Conservation (phyloP, 2,113 vertebrate species). For the Helogale parvula region DNA sequence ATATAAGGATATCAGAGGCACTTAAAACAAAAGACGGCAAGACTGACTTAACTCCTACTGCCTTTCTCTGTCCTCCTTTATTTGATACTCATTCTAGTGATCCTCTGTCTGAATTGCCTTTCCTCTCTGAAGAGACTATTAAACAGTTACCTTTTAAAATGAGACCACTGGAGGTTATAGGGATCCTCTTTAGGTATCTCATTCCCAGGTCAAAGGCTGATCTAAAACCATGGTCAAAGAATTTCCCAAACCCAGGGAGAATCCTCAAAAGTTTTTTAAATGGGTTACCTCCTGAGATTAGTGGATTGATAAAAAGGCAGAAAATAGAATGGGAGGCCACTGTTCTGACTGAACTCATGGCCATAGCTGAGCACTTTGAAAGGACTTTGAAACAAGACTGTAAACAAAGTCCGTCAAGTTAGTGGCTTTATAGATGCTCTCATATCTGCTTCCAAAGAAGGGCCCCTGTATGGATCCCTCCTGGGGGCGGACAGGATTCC, state of each 20-base stretch:
- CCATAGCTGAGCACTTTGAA: not conserved
- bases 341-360: not conserved
- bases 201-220: not conserved
- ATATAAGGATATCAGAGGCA: not conserved
- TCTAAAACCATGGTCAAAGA: not conserved
- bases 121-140: not conserved
- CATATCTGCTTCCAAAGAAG: not conserved
- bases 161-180: not conserved
- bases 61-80: not conserved
- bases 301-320: not conserved
- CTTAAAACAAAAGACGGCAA: not conserved
- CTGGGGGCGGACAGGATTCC: not conserved
- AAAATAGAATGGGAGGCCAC: not conserved
- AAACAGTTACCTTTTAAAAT: not conserved
- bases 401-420: not conserved
- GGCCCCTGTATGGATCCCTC: not conserved
- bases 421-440: not conserved
- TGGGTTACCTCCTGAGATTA: not conserved
- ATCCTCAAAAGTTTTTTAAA: not conserved
- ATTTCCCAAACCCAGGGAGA: not conserved
- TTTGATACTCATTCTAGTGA: not conserved
- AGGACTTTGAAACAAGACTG: not conserved
- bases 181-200: not conserved
- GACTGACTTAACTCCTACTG: not conserved
- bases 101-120: not conserved